Evolutionary conservation across 2,113 vertebrate species (phyloP), one percentile per base, ranked within the genome.

Genomic region (Phyllostomus hastatus): DNA sequence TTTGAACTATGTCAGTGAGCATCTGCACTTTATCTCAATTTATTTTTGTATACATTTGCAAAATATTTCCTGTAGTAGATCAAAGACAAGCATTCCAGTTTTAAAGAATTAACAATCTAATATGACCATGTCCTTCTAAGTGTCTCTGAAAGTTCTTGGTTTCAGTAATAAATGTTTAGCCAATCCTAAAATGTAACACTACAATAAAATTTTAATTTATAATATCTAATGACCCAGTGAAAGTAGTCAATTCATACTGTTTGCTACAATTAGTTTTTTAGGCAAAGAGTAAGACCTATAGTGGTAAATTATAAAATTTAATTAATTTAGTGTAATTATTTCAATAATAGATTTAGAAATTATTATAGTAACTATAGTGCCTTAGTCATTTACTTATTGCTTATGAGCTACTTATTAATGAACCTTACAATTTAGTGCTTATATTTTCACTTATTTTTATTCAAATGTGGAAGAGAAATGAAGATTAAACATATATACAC

Each of bases 341-440:
- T 93, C 41, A 57, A 93, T 86, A 84, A 84, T 41, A 97, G 83
- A 96, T 97, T 94, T 92, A 95, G 72, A 87, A 96, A 97, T 97
- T 90, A 88, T n/a, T 76, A 31, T 35, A 76, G 9, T n/a, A 76
- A 52, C 38, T 97, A 59, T 93, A 76, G 67, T 61, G 28, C 59
- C 59, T 61, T 20, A 76, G 1, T n/a, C 69, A 93, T 86, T n/a
- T 95, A 67, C 2, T 88, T 95, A 97, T 95, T 90, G 35, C 43
- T 43, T 88, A 26, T 35, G 70, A 31, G 17, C 33, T 78, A 83
- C 70, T 89, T 87, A 75, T 50, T 72, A 75, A 84, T 96, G 50
- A 69, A 41, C 3, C 10, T 75, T 83, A 48, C 2, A 69, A 16
- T 20, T 95, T 31, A 20, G 20, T 86, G 4, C 20, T 86, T 48